phyloP scores from a whole-genome alignment of 2,113 vertebrate species.

The Sinocyclocheilus maitianheensis region DNA sequence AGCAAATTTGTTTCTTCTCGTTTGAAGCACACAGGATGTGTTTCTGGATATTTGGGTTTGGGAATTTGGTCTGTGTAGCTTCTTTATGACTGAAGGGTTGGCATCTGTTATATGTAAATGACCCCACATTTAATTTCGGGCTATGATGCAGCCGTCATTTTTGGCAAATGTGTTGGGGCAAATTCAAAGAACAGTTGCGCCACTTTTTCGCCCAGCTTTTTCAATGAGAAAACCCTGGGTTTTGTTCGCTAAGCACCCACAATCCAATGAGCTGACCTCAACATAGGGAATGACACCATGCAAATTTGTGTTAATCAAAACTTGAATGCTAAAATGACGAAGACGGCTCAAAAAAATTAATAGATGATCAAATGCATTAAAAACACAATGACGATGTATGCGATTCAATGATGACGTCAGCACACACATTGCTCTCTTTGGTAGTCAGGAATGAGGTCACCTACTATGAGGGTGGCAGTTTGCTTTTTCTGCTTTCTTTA shows the following conservation, averaged over 20 bases:
- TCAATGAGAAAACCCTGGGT: neutral
- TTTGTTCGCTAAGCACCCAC: neutral
- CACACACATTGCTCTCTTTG: constrained; percentile 1
- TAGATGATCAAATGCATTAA: neutral
- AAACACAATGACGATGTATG: neutral
- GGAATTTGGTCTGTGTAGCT: neutral
- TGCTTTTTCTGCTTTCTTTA: constrained; percentile 39
- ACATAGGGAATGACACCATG: neutral
- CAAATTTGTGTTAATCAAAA: too few relatives aligned
- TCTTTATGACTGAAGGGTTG: neutral
- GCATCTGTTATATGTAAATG: neutral
- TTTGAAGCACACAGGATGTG: neutral
- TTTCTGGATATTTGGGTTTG: neutral
- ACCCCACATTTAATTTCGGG: too few relatives aligned
- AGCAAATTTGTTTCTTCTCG: constrained; percentile 62
- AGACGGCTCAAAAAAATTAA: neutral
- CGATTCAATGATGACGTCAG: neutral
- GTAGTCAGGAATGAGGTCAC: constrained; percentile 41
- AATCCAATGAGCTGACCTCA: neutral
- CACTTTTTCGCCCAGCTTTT: too few relatives aligned
- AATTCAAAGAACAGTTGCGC: neutral
- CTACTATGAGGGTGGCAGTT: constrained; percentile 8
- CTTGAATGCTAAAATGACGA: too few relatives aligned
- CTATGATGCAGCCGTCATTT: neutral
- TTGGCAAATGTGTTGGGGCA: too few relatives aligned